Base-by-base conservation (phyloP, 30 jellyfish, hydroid and myxozoan genomes). In the Turritopsis dohrnii region DNA sequence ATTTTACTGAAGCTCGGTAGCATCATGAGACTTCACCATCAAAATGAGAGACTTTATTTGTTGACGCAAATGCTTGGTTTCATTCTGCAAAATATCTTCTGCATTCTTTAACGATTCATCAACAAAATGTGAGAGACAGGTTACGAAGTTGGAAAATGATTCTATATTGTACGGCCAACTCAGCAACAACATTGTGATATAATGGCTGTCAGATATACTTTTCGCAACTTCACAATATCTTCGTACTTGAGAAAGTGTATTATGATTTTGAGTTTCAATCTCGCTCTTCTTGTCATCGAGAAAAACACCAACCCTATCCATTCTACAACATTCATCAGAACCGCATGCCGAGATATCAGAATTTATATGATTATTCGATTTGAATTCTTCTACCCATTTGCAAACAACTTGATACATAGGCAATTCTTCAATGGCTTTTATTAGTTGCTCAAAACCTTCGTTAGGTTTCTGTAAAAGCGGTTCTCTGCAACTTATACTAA, bases 111-210 rank as follows among this genome's bases (percentile, higher is more conserved):
- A 25, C 26, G 52, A 28, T 28, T 80, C 52, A 26, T 80, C 87
- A 0, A 65, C 87, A 53, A 21, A 66, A 16, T 29, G 53, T 0
- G 79, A 65, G 18, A 53, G 53, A 65, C 54, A 80, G 41, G 54
- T 22, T n/a, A 69, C 65, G 13, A 22, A 52, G 26, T 26, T 53
- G 16, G 65, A 25, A 26, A 26, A 23, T 1, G 65, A 0, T 25
- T 80, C 25, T 80, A 25, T 26, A 19, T 75, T 31, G 72, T 89
- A 89, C 65, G 96, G 96, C 96, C 96, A 89, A 0, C 90, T 66
- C 28, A 89, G 31, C 24, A 89, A 74, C 73, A 89, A 81, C 31
- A 89, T 81, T 20, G 96, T 89, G 72, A 85, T 52, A 87, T 79
- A 89, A 82, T 89, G 96, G 18, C 90, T 82, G 22, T 90, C 81